Conservation (phyloP, 1,140 invertebrate genomes). For the Drosophila lowei region DNA sequence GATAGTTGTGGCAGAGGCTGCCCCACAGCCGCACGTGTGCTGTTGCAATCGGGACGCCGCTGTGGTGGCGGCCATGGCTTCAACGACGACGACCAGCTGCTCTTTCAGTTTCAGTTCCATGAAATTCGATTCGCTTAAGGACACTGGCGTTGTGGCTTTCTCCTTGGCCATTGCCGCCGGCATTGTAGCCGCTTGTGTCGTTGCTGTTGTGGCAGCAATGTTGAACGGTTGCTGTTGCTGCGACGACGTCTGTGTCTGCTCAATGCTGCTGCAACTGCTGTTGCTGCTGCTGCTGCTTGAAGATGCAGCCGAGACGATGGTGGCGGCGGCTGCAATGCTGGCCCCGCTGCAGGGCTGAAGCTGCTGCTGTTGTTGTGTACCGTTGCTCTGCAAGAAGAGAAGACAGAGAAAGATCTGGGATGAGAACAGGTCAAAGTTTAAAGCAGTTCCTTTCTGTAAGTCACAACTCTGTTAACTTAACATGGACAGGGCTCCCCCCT, state of each 20-base stretch:
- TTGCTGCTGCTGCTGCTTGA: constrained; percentile 18
- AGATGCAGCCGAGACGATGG: constrained; percentile 46
- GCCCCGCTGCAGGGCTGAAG: constrained; percentile 56
- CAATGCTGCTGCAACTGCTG: constrained; percentile 24
- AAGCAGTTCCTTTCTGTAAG: background rate
- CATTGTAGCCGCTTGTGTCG: constrained; percentile 66
- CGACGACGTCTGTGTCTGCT: constrained; percentile 5
- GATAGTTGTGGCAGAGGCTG: constrained; percentile 41
- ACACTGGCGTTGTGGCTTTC: constrained; percentile 75
- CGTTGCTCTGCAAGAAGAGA: constrained; percentile 69
- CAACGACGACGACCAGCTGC: constrained; percentile 35
- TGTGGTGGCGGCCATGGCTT: constrained; percentile 56
- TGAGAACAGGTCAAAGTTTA: background rate
- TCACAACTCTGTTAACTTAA: too few species aligned
- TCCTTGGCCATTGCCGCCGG: constrained; percentile 83
- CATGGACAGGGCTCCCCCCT: background rate
- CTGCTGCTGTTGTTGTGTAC: constrained; percentile 63
- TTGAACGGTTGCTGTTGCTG: constrained; percentile 49
- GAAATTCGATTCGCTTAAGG: constrained; percentile 71
- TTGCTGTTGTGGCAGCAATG: constrained; percentile 46
- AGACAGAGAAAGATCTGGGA: constrained; percentile 12
- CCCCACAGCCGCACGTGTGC: constrained; percentile 61
- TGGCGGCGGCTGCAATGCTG: constrained; percentile 54
- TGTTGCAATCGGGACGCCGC: constrained; percentile 45
- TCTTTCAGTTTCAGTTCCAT: constrained; percentile 68